A percentile compares a stretch with the other conserved stretches of the same genome.
These are phyloP conservation scores for Crenichthys baileyi DNA, from an alignment of 2,797 vertebrate genomes.

Conservation along the genomic window DNA sequence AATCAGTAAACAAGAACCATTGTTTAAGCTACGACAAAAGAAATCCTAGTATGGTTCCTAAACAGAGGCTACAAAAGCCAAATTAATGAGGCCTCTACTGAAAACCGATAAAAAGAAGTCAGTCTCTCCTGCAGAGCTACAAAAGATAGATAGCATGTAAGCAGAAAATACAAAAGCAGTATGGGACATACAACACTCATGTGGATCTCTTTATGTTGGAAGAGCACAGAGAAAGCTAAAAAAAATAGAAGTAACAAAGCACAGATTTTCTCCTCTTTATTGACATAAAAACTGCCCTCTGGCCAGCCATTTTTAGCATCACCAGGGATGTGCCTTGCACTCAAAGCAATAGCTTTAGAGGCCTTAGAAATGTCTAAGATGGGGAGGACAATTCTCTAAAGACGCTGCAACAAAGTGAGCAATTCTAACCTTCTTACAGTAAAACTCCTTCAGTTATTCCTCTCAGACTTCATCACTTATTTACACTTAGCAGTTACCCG, in stretches of 20 bases:
- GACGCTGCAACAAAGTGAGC: neutral
- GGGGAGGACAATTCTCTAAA: neutral
- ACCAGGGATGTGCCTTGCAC: neutral
- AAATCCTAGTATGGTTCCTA: neutral
- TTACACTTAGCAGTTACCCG: too few species aligned
- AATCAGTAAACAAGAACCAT: neutral
- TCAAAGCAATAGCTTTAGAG: neutral
- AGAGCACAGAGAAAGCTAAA: slow-evolving; percentile 1
- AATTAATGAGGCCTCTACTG: neutral
- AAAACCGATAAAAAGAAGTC: neutral
- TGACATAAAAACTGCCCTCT: slow-evolving; percentile 8
- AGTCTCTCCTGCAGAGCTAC: neutral
- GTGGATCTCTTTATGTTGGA: neutral
- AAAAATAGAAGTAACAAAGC: neutral
- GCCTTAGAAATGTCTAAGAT: neutral
- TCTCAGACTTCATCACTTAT: neutral
- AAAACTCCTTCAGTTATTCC: neutral
- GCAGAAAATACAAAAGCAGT: neutral
- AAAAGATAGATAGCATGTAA: neutral
- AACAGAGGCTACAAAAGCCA: neutral
- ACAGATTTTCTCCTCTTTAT: neutral
- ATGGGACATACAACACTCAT: too few species aligned
- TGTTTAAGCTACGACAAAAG: neutral
- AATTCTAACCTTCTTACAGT: neutral
- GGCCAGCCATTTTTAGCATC: neutral